Conservation (phyloP, 2,113 vertebrate genomes). For the Leuciscus idus region DNA sequence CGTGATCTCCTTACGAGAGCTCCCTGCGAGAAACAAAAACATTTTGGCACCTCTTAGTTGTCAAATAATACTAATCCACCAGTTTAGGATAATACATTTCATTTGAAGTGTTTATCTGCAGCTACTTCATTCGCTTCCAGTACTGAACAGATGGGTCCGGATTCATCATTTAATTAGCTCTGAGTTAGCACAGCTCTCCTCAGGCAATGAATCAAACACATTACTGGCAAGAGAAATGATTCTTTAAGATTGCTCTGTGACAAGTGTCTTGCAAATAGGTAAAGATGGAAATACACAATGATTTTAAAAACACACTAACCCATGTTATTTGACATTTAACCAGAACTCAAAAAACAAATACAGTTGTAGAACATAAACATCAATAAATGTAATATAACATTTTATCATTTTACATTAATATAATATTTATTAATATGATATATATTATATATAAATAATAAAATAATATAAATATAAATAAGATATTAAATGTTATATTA, state of each 20-base stretch:
- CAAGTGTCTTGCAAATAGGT: neutral
- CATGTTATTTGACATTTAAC: neutral
- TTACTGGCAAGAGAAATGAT: neutral
- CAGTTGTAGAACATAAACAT: neutral
- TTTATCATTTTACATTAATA: too few relatives aligned
- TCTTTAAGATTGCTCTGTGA: neutral
- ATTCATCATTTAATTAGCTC: neutral
- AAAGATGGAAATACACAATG: neutral
- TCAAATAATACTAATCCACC: neutral
- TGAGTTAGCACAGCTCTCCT: constrained; percentile 8
- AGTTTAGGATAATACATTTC: neutral
- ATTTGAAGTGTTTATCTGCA: neutral
- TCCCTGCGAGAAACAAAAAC: constrained; percentile 75
- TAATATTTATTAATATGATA: too few relatives aligned
- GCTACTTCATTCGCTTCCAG: neutral
- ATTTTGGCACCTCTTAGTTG: neutral
- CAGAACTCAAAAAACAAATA: neutral
- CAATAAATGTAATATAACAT: too few relatives aligned
- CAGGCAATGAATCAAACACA: neutral
- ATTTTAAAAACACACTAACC: neutral
- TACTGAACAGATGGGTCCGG: neutral
- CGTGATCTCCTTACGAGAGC: constrained; percentile 94
- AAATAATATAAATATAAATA: too few relatives aligned
- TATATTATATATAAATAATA: too few relatives aligned
- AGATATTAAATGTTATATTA: too few relatives aligned